Conservation (phyloP, 2,113 vertebrate genomes). For the Alosa alosa region DNA sequence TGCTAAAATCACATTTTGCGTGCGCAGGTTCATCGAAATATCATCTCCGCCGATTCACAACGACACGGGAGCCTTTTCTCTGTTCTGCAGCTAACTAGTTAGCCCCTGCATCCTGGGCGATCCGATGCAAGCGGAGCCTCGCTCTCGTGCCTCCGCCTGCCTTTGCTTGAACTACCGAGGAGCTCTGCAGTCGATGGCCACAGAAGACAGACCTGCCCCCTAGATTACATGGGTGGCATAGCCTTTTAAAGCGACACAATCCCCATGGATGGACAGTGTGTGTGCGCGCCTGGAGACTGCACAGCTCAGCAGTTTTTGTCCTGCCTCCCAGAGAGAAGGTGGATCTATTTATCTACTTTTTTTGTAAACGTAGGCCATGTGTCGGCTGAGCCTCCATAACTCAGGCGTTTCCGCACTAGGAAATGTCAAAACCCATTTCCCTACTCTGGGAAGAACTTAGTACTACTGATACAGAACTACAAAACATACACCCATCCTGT, state of each 20-base stretch:
- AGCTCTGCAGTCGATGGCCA: slow-evolving; percentile 65
- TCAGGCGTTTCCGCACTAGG: not conserved
- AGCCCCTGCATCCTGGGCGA: slow-evolving; percentile 39
- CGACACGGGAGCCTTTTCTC: not conserved
- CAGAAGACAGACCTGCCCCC: slow-evolving; percentile 71
- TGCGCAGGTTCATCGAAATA: slow-evolving; percentile 15
- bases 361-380: not conserved
- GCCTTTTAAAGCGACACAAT: slow-evolving; percentile 64
- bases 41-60: slow-evolving; percentile 1
- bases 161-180: not conserved
- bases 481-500: not conserved
- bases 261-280: slow-evolving; percentile 49
- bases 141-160: slow-evolving; percentile 46
- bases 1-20: slow-evolving; percentile 9
- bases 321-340: not conserved
- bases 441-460: not conserved
- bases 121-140: slow-evolving; percentile 55
- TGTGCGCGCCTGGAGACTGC: not conserved
- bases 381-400: not conserved
- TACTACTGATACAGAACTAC: not conserved
- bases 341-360: not conserved
- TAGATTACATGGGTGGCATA: slow-evolving; percentile 53
- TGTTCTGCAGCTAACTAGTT: slow-evolving; percentile 42
- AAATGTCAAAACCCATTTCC: not conserved
- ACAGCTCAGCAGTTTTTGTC: slow-evolving; percentile 5